A percentile compares a stretch with the other conserved stretches of the same genome.
Evolutionary conservation across 2,113 vertebrate species (phyloP).

Genomic region (Peromyscus polionotus): DNA sequence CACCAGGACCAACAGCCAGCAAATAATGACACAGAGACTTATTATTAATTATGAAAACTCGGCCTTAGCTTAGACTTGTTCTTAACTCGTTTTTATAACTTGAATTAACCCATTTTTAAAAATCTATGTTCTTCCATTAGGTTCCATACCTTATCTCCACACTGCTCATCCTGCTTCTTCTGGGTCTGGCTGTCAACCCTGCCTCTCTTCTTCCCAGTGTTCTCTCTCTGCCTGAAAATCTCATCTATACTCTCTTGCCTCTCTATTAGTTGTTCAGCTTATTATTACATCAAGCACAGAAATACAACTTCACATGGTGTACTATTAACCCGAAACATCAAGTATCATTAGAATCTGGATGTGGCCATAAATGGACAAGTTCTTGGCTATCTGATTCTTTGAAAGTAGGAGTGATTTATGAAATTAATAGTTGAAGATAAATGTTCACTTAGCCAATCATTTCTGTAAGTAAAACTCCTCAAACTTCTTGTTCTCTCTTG

Average conservation of each 20-base stretch:
- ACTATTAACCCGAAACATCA: neutral
- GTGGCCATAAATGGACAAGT: neutral
- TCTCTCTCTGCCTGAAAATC: neutral
- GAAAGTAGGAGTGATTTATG: neutral
- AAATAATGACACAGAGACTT: neutral
- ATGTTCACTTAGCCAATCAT: neutral
- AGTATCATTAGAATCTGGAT: neutral
- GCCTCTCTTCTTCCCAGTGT: neutral
- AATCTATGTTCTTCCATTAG: neutral
- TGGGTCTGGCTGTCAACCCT: neutral
- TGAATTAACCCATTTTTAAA: neutral
- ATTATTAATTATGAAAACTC: neutral
- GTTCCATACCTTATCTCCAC: neutral
- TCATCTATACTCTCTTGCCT: neutral
- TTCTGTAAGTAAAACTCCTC: neutral
- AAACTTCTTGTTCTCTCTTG: neutral
- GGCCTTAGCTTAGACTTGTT: neutral
- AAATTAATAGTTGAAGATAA: neutral
- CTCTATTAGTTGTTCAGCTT: neutral
- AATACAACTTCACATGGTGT: neutral
- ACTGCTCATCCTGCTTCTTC: neutral
- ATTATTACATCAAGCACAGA: neutral
- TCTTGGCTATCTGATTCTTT: neutral
- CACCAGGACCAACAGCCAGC: accelerated
- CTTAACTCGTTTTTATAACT: neutral